Conservation (phyloP, 2,113 vertebrate species). For the Empidonax alnorum region DNA sequence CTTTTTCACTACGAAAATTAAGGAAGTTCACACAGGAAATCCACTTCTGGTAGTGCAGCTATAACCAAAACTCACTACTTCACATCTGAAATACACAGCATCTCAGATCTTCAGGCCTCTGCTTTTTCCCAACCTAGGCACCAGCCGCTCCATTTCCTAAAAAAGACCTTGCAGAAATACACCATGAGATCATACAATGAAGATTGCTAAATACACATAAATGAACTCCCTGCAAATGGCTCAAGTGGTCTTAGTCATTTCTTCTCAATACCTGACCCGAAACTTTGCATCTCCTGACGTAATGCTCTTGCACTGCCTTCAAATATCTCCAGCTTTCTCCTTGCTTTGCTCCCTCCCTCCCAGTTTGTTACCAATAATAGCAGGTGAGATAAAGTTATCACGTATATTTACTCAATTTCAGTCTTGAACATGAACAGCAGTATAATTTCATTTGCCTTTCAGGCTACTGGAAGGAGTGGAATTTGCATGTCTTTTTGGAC, state of each 20-base stretch:
- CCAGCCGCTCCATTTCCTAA: background rate
- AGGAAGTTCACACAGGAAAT: background rate
- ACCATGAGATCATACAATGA: background rate
- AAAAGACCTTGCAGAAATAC: constrained; percentile 6
- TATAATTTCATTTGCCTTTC: background rate
- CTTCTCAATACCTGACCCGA: background rate
- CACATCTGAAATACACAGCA: background rate
- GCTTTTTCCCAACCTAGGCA: background rate
- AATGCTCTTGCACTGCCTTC: background rate
- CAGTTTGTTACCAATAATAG: background rate
- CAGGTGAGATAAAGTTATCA: background rate
- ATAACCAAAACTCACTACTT: background rate
- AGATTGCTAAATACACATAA: background rate
- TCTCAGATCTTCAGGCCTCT: background rate
- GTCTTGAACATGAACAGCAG: background rate
- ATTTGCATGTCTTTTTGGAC: background rate
- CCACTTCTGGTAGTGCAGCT: background rate
- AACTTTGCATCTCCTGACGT: background rate
- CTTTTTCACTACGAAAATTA: background rate
- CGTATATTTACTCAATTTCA: background rate
- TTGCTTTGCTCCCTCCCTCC: background rate
- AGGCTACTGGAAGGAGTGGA: background rate
- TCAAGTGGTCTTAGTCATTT: background rate
- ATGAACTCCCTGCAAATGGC: background rate
- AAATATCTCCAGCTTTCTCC: background rate